These are phyloP conservation scores for Anneissia japonica DNA, from an alignment of 35 echinoderm and acorn worm species.

Conservation along the genomic window DNA sequence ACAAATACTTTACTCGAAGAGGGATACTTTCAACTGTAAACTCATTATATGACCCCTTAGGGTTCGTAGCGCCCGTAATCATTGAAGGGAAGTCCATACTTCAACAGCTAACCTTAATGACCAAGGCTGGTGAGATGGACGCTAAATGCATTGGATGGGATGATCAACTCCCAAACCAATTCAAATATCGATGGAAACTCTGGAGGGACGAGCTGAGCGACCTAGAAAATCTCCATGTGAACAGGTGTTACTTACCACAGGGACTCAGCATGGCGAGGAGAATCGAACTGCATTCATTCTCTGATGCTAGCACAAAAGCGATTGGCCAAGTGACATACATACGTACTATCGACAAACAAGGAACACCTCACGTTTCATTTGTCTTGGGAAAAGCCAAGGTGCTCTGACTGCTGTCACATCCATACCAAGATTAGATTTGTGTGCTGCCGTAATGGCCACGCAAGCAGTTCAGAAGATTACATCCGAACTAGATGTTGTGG, in stretches of 20 bases:
- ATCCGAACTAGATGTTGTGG: background rate
- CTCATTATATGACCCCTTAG: slow-evolving; percentile 8
- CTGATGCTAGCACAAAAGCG: background rate
- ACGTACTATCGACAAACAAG: background rate
- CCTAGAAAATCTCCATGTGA: background rate
- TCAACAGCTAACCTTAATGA: background rate
- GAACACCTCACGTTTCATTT: background rate
- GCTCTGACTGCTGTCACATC: background rate
- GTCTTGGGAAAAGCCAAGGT: slow-evolving; percentile 21
- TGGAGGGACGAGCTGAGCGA: background rate
- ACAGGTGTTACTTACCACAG: background rate
- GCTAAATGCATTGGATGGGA: background rate
- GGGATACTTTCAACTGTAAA: slow-evolving; percentile 1
- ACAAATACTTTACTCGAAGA: slow-evolving; percentile 14
- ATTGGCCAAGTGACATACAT: slow-evolving; percentile 8
- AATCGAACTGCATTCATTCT: background rate
- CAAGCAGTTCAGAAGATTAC: background rate
- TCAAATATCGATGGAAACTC: background rate
- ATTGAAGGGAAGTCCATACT: slow-evolving; percentile 6
- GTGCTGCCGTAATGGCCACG: background rate
- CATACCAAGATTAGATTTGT: background rate
- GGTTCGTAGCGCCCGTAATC: background rate
- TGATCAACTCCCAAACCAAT: slow-evolving; percentile 4
- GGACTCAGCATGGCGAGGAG: background rate
- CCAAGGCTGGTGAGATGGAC: background rate